These are phyloP conservation scores for Drosophila dunni DNA, from an alignment of 1,140 invertebrate genomes.

Conservation along the genomic window DNA sequence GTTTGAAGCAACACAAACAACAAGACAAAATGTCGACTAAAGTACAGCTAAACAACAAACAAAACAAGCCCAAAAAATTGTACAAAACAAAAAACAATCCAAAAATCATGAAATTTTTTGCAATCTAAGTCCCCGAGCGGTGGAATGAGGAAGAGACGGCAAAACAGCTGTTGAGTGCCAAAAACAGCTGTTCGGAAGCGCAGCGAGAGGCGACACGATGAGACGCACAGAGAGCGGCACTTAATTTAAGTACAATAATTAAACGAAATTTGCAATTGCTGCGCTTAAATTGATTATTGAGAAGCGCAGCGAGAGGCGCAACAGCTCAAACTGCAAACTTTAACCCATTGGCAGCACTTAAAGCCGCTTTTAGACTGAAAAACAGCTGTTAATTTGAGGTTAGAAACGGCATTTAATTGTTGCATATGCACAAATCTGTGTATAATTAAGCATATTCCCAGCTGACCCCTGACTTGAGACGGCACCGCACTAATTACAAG, in stretches of 20 bases:
- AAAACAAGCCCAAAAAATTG: constrained; percentile 45
- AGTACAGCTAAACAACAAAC: constrained; percentile 70
- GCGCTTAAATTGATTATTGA: not conserved
- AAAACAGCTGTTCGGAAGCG: constrained; percentile 34
- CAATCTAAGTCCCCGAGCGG: constrained; percentile 13
- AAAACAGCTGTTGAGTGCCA: constrained; percentile 3
- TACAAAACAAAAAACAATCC: constrained; percentile 12
- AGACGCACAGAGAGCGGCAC: constrained; percentile 14
- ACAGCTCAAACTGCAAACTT: too few relatives aligned
- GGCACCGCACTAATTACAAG: constrained; percentile 2
- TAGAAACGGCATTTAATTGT: not conserved
- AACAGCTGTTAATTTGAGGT: not conserved
- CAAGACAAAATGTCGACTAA: constrained; percentile 61
- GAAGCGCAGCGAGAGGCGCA: constrained; percentile 8
- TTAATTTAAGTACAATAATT: not conserved
- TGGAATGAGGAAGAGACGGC: constrained; percentile 14
- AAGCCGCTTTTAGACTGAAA: too few relatives aligned
- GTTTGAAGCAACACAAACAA: constrained; percentile 50
- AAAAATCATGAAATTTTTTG: constrained; percentile 28
- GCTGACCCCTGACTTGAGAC: not conserved
- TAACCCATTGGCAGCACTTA: too few relatives aligned
- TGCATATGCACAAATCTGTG: not conserved
- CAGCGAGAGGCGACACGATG: constrained; percentile 30
- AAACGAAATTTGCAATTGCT: not conserved
- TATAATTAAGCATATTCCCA: not conserved